Evolutionary conservation across 2,888 invertebrate species (phyloP), one percentile per base, ranked within the genome.

Genomic region (Limnephilus lunatus): DNA sequence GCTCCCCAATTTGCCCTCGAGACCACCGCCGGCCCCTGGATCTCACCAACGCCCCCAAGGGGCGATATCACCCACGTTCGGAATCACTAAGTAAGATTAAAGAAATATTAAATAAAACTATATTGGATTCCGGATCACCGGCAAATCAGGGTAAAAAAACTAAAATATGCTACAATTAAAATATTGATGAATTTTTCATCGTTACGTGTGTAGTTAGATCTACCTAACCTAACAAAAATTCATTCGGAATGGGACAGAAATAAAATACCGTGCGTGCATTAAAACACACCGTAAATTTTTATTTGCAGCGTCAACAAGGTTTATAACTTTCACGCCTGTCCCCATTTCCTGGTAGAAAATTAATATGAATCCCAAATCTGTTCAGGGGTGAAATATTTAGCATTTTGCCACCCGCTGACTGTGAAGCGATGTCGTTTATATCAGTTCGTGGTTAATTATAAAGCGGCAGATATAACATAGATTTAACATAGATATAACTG

Each of bases 301-400:
- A 68, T 68, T 68, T 68, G 19, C 25, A 68, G 68, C 68, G 2
- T 7, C 68, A 25, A 25, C 68, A 15, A 15, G 83, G 35, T 25
- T 35, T 9, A 35, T 83, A 35, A 35, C 19, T 35, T 83, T 83
- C 35, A 83, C 11, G n/a, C 83, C n/a, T 12, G 32, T 5, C 30
- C 85, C 30, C 86, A 48, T 30, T 86, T 86, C 48, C 44, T 9
- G 48, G 30, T 30, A 44, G 48, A 86, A 86, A 86, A 44, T 44
- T 48, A 86, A 86, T 48, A 86, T 86, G 35, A 86, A 86, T 86
- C 30, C 25, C 44, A n/a, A 86, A 86, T 86, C 44, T 86, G 44
- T 30, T 86, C 9, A 11, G 39, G 30, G 86, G 48, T 86, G 86
- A 86, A 86, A 86, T 86, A 86, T 86, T 30, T 48, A 44, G 14